These are phyloP conservation scores for Drusus annulatus DNA, from an alignment of 1,140 invertebrate species.

Conservation along the genomic window DNA sequence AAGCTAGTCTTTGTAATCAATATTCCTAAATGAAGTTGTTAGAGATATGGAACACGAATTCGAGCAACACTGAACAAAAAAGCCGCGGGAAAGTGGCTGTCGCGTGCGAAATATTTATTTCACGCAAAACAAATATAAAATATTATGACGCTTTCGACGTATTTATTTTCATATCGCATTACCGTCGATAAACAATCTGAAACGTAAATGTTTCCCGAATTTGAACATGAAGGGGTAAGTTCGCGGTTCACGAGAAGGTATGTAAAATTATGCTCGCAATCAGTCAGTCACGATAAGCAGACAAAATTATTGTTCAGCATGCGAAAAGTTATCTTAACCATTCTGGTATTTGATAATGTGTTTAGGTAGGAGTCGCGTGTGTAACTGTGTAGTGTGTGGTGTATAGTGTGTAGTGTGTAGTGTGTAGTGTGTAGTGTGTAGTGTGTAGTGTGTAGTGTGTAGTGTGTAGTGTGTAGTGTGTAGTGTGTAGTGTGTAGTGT, in stretches of 20 bases:
- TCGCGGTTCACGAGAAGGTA: background rate
- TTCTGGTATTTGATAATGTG: background rate
- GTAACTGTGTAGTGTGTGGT: no score
- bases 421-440: no score
- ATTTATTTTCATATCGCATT: slow-evolving; percentile 25
- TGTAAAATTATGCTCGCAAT: slow-evolving; percentile 28
- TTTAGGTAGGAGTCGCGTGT: background rate
- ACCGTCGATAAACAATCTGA: slow-evolving; percentile 38
- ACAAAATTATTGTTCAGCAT: slow-evolving; percentile 33
- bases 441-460: no score
- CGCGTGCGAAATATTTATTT: slow-evolving; percentile 36
- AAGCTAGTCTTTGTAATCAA: slow-evolving; percentile 30
- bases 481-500: no score
- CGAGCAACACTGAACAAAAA: background rate
- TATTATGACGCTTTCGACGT: slow-evolving; percentile 32
- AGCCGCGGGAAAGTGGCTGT: slow-evolving; percentile 13
- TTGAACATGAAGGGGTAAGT: slow-evolving; percentile 19
- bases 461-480: no score
- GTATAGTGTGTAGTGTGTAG: no score
- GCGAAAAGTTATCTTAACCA: slow-evolving; percentile 30
- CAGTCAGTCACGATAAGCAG: slow-evolving; percentile 25
- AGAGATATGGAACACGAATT: slow-evolving; percentile 27
- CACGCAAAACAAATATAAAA: slow-evolving; percentile 38
- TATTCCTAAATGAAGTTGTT: slow-evolving; percentile 34
- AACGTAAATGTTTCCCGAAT: slow-evolving; percentile 28